These are phyloP conservation scores for Psittacula cyanocephala DNA, from an alignment of 2,113 vertebrate genomes.

Conservation along the genomic window DNA sequence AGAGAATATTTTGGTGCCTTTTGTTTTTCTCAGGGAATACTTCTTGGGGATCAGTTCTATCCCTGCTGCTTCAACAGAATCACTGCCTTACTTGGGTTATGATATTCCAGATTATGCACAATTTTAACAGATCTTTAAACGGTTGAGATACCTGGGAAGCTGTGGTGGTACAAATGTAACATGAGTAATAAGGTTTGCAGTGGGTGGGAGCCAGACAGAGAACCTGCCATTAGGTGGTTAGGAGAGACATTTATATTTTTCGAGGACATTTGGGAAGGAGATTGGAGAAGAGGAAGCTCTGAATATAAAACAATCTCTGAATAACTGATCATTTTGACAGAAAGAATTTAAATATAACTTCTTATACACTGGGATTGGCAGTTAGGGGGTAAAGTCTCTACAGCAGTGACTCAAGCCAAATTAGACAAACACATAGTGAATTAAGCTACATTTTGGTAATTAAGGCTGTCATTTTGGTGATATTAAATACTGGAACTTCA, in stretches of 20 bases:
- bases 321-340: slow-evolving; percentile 2
- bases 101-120: background rate
- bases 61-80: background rate
- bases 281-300: background rate
- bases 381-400: background rate
- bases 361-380: background rate
- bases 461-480: background rate
- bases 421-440: background rate
- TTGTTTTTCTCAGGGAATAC: background rate
- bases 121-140: background rate
- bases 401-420: background rate
- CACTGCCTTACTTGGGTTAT: background rate
- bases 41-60: background rate
- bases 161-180: background rate
- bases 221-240: background rate
- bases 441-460: background rate
- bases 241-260: background rate
- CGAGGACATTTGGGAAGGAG: background rate
- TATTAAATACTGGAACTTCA: background rate
- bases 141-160: background rate
- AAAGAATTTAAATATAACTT: slow-evolving; percentile 13
- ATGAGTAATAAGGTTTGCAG: background rate
- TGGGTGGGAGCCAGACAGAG: background rate
- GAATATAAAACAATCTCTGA: slow-evolving; percentile 7
- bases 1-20: background rate